phyloP scores from a whole-genome alignment of 2,888 invertebrate genomes.

The Lottia gigantea region DNA sequence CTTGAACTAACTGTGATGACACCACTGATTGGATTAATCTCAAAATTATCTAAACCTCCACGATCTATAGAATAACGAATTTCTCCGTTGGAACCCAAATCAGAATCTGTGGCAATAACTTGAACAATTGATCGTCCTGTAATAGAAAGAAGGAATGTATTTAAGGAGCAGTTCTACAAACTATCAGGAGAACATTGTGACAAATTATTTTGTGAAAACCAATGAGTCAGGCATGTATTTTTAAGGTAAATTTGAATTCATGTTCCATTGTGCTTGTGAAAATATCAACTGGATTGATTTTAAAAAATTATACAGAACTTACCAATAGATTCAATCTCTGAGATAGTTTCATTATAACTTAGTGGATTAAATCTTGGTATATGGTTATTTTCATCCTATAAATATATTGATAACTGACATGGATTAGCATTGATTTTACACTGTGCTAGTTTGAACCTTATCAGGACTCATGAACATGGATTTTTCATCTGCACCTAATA shows the following conservation, averaged over 20 bases:
- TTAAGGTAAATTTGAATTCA: not conserved
- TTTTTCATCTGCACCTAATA: no score
- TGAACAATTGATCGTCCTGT: conserved; percentile 10
- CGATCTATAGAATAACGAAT: conserved; percentile 63
- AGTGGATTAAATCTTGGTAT: conserved; percentile 36
- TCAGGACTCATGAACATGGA: no score
- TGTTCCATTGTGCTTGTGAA: not conserved
- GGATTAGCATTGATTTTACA: no score
- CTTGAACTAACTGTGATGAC: conserved; percentile 77
- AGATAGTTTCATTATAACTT: conserved; percentile 28
- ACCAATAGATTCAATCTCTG: conserved; percentile 38
- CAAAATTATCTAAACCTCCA: conserved; percentile 92
- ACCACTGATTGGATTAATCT: conserved; percentile 85
- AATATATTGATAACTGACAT: conserved; percentile 11
- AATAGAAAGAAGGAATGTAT: no score
- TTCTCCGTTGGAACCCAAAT: conserved; percentile 42
- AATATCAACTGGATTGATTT: no score
- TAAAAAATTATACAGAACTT: conserved; percentile 7
- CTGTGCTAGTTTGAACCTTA: no score
- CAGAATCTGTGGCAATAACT: conserved; percentile 45
- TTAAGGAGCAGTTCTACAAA: no score
- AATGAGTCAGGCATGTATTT: no score
- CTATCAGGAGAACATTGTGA: no score
- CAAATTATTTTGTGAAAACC: no score
- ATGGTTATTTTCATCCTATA: conserved; percentile 49